Evolutionary conservation across 2,797 vertebrate species (phyloP).

Genomic region (Microhierax caerulescens): DNA sequence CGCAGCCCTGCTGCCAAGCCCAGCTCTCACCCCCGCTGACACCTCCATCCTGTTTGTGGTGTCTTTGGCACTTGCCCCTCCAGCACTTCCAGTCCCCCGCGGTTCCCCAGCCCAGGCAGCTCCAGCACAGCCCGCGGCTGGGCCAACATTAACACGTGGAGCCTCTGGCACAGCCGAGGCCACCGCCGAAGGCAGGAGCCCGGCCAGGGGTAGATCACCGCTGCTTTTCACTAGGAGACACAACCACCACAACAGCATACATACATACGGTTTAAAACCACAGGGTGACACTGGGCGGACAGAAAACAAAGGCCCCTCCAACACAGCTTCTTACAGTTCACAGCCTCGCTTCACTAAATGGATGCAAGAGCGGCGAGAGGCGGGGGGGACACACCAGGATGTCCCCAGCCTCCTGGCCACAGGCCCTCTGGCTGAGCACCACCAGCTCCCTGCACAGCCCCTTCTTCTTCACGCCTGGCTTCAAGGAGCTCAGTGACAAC

Average conservation of each 20-base stretch:
- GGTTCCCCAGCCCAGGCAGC: neutral
- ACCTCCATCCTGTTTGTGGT: constrained; percentile 31
- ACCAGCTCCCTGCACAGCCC: neutral
- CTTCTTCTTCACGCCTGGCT: rapidly evolving
- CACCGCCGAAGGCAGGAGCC: neutral
- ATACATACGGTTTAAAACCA: rapidly evolving
- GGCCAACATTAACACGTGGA: neutral
- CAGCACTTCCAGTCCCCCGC: neutral
- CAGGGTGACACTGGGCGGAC: rapidly evolving
- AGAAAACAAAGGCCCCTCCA: neutral
- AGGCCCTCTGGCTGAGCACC: neutral
- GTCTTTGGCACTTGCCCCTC: constrained; percentile 13
- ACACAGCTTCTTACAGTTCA: rapidly evolving
- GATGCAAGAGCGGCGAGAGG: neutral
- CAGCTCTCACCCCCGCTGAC: neutral
- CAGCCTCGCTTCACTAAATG: neutral
- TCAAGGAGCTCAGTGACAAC: rapidly evolving
- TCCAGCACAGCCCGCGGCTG: rapidly evolving
- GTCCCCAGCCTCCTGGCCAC: neutral
- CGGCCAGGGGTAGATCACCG: rapidly evolving
- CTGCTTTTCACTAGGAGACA: neutral
- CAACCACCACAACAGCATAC: neutral
- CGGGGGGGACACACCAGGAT: too few relatives aligned
- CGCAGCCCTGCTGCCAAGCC: neutral
- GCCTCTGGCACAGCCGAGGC: neutral